These are phyloP conservation scores for Asbolus verrucosus DNA, from an alignment of 1,140 invertebrate genomes.

Conservation along the genomic window DNA sequence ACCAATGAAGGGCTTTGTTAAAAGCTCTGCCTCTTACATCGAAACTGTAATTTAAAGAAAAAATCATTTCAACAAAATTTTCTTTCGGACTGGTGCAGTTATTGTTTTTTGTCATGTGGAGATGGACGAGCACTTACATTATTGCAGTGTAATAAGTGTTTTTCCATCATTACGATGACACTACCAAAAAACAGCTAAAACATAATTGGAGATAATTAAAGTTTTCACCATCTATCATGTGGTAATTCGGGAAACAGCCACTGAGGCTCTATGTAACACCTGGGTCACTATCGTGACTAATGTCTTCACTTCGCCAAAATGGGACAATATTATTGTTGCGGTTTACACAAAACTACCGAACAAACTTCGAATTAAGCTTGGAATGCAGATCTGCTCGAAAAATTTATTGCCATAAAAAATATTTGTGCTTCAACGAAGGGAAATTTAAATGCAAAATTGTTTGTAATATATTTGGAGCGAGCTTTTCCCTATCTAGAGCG, in stretches of 20 bases:
- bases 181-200: conserved; percentile 37
- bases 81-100: neutral
- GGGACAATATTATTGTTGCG: conserved; percentile 22
- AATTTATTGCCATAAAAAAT: too few relatives aligned
- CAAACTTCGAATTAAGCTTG: neutral
- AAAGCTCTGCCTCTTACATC: conserved; percentile 83
- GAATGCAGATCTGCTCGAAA: too few relatives aligned
- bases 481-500: too few relatives aligned
- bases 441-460: too few relatives aligned
- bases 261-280: conserved; percentile 39
- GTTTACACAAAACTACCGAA: neutral
- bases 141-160: conserved; percentile 30
- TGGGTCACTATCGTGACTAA: conserved; percentile 41
- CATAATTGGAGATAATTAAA: conserved; percentile 47
- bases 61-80: neutral
- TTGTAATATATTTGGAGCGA: too few relatives aligned
- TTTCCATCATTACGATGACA: conserved; percentile 27
- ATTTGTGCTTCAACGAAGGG: too few relatives aligned
- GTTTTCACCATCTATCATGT: conserved; percentile 48
- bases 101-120: conserved; percentile 6
- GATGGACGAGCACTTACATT: conserved; percentile 25
- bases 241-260: conserved; percentile 45
- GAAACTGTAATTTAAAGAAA: conserved; percentile 74
- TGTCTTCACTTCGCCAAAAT: conserved; percentile 11
- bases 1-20: conserved; percentile 82